Conservation (phyloP, 2,797 vertebrate species). For the Myotis pilosus region DNA sequence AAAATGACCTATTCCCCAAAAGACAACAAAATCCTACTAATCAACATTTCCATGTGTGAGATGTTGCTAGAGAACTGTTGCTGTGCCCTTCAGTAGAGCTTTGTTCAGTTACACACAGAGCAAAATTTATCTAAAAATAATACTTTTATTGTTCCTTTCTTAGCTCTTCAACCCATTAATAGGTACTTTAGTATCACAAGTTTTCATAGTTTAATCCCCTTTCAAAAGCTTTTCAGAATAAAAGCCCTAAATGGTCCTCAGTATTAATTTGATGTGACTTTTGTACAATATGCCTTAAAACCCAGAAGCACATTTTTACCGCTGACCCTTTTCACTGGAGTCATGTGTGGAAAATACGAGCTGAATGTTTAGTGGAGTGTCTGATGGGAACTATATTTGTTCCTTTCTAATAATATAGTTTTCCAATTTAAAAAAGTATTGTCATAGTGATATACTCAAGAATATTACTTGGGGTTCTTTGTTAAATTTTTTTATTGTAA, state of each 20-base stretch:
- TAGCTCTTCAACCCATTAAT: conserved; percentile 89
- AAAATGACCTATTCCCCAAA: conserved; percentile 71
- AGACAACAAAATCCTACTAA: conserved; percentile 71
- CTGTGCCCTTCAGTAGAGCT: conserved; percentile 80
- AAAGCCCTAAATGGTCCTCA: conserved; percentile 98
- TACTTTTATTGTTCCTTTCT: conserved; percentile 87
- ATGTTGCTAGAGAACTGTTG: conserved; percentile 77
- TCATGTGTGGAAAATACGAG: conserved; percentile 88
- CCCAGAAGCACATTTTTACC: conserved; percentile 91
- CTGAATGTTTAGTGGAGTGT: conserved; percentile 91
- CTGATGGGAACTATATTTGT: conserved; percentile 88
- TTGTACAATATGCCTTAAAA: conserved; percentile 96
- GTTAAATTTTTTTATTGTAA: conserved; percentile 70
- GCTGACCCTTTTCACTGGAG: conserved; percentile 89
- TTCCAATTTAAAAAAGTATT: conserved; percentile 68
- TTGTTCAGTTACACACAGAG: conserved; percentile 86
- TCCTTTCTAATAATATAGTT: conserved; percentile 72
- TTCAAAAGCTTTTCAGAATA: conserved; percentile 98
- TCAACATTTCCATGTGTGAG: conserved; percentile 75
- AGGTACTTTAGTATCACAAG: conserved; percentile 99
- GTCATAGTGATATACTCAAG: conserved; percentile 65
- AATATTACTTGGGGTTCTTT: conserved; percentile 45
- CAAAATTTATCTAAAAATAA: conserved; percentile 89
- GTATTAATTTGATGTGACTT: conserved; percentile 99
- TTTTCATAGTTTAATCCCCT: conserved; percentile 99